A percentile compares a stretch with the other conserved stretches of the same genome.
phyloP scores from a whole-genome alignment of 1,140 invertebrate genomes.

The Panagrolaimus sp. region DNA sequence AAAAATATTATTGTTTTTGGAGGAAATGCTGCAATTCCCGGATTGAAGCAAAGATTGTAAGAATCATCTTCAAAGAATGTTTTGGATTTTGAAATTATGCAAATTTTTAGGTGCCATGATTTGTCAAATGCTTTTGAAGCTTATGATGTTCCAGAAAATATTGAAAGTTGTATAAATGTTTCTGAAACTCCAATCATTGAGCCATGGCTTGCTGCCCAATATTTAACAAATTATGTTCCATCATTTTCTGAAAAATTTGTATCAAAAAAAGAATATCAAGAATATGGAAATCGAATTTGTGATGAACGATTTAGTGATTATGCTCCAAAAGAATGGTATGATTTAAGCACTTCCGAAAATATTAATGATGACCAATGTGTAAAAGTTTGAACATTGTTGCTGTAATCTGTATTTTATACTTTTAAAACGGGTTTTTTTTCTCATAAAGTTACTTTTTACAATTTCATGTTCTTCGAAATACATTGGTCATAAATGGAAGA shows the following conservation, averaged over 20 bases:
- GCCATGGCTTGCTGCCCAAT: constrained; percentile 6
- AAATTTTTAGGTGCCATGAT: not conserved
- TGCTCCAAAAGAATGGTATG: constrained; percentile 11
- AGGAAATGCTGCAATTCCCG: constrained; percentile 72
- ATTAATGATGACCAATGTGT: no score
- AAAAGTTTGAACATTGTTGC: no score
- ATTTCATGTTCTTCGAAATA: no score
- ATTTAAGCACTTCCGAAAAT: no score
- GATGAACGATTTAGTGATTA: not conserved
- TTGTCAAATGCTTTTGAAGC: constrained; percentile 28
- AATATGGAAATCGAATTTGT: constrained; percentile 16
- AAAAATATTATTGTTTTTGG: constrained; percentile 85
- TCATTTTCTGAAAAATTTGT: constrained; percentile 12
- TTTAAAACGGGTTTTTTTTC: no score
- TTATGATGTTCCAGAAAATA: constrained; percentile 13
- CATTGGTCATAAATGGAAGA: no score
- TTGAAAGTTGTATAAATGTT: constrained; percentile 20
- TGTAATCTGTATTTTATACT: no score
- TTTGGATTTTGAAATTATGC: not conserved
- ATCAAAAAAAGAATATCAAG: constrained; percentile 22
- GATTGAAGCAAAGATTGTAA: constrained; percentile 65
- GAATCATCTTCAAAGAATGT: constrained; percentile 2
- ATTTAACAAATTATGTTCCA: not conserved
- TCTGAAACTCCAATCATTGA: constrained; percentile 25
- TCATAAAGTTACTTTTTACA: no score